Base-by-base conservation (phyloP, 2,888 invertebrate genomes). In the Neoascia interrupta region DNA sequence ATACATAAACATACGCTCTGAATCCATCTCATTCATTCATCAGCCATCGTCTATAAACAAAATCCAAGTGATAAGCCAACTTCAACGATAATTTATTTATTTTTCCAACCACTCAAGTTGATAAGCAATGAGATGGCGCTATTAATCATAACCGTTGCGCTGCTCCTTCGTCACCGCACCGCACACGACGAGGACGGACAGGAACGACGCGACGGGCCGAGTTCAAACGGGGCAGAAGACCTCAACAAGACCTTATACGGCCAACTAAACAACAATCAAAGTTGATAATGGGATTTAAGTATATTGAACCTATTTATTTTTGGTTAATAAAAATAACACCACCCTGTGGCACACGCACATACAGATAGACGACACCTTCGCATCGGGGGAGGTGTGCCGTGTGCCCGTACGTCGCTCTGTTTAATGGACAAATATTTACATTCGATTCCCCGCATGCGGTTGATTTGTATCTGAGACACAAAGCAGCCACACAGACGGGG, bases 101-200 rank as follows among this genome's bases (percentile, higher is more conserved):
- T 76, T 72, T 70, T 58, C 54, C 64, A 54, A 37, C 8, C 61
- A 21, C 79, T 73, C 54, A 15, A 61, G 10, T 61, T 56, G 73
- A 79, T 73, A 79, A 79, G 72, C 66, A 51, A 31, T 26, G 56
- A 60, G 79, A 73, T 79, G 79, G 79, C 72, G 73, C 79, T 79
- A 79, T 79, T 60, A 66, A 79, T 79, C 76, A 63, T 69, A 28
- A 61, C 68, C 63, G 69, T 64, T 45, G 70, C 58, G 16, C 21
- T 11, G 23, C 13, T 5, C n/a, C n/a, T 31, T 31, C 31, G 31
- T 3, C 3, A 13, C 39, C 3, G 26, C 49, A 28, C 36, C 51
- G 41, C 41, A 37, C 23, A 26, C 15, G 36, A 23, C n/a, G 31
- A 26, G n/a, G n/a, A n/a, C n/a, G n/a, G n/a, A n/a, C n/a, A n/a